Evolutionary conservation across 1,140 invertebrate species (phyloP).

Genomic region (Drosophila sucinea): DNA sequence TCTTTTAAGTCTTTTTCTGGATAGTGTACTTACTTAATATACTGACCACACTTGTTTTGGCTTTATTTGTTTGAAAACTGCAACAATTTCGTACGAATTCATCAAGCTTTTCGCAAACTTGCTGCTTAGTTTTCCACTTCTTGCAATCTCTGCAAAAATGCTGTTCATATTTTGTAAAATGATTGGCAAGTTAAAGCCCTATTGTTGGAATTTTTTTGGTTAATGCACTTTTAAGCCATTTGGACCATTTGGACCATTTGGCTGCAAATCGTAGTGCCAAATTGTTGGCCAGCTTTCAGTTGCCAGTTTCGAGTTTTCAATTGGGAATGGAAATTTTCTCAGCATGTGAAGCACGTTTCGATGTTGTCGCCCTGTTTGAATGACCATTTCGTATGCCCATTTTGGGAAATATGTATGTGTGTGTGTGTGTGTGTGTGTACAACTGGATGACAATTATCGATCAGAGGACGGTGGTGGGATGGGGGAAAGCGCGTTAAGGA

Average conservation of each 20-base stretch:
- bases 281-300: slow-evolving; percentile 29
- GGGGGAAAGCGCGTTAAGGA: slow-evolving; percentile 60
- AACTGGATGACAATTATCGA: slow-evolving; percentile 69
- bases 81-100: no score
- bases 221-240: slow-evolving; percentile 12
- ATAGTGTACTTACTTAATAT: no score
- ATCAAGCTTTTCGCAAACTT: no score
- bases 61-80: no score
- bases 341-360: slow-evolving; percentile 57
- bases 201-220: not conserved
- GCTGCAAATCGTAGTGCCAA: not conserved
- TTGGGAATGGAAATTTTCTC: slow-evolving; percentile 18
- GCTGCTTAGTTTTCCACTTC: no score
- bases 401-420: slow-evolving; percentile 47
- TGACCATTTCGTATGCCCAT: slow-evolving; percentile 63
- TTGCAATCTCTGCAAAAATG: no score
- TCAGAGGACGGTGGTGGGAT: slow-evolving; percentile 36
- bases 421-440: slow-evolving; percentile 2
- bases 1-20: no score
- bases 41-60: no score
- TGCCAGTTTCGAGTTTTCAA: slow-evolving; percentile 20
- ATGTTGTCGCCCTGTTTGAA: slow-evolving; percentile 52
- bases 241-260: not conserved
- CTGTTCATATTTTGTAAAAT: not conserved
- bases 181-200: not conserved